Evolutionary conservation across 2,113 vertebrate genomes (phyloP), one percentile per base, ranked within the genome.

Genomic region (Meleagris gallopavo): DNA sequence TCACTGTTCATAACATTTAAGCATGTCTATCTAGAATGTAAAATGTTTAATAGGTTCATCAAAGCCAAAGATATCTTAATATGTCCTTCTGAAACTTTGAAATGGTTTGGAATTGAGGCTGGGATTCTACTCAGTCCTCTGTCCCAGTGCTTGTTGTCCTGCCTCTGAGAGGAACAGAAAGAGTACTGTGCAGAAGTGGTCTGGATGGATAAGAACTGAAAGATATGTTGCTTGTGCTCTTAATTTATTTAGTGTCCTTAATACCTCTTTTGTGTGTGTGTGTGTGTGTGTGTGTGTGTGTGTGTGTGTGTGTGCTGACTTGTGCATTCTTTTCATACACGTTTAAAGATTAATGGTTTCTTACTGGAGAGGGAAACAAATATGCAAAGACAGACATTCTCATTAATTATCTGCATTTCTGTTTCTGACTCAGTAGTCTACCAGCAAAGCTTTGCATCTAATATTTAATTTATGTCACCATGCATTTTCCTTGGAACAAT

Each of bases 331-430:
- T 91, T 79, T 83, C 41, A 52, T 62, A 60, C 6, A 10, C 13
- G 5, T 79, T 86, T 81, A 88, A 93, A 89, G 45, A 89, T 92
- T 71, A 93, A 88, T 78, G 79, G 18, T 20, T 46, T 92, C 41
- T 29, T 71, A 18, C n/a, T 46, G 67, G 58, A 70, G 71, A 62
- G 5, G 21, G 45, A 82, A 45, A 21, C 54, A 81, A 79, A 79
- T 73, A 70, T 80, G 40, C 25, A 88, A 88, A 74, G 22, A 32
- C 22, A 86, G 11, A 81, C 75, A 75, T 30, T 85, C 58, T 85
- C 48, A 85, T 67, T 91, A 93, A 89, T 86, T 81, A 74, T 60
- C 65, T 76, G 18, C 10, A 46, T 88, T 93, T 95, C n/a, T 85
- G 21, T 74, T 91, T 85, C 67, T 86, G 64, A 89, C 38, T 88